These are phyloP conservation scores for Rhinogobio ventralis DNA, from an alignment of 2,797 vertebrate species.

Conservation along the genomic window DNA sequence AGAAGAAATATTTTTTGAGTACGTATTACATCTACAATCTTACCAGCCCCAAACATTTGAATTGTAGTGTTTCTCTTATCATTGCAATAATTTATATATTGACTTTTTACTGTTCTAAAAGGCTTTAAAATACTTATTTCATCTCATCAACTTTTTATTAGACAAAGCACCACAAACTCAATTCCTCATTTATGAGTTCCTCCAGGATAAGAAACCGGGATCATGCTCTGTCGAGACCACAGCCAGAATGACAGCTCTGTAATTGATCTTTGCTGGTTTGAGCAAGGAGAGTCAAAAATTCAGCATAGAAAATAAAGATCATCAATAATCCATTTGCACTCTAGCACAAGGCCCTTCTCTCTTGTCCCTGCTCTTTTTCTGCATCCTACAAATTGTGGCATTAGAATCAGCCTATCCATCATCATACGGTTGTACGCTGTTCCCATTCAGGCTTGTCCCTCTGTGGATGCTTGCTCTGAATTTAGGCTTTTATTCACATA, in stretches of 20 bases:
- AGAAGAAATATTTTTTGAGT: no score
- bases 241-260: slow-evolving; percentile 14
- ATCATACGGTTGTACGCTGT: neutral
- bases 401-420: slow-evolving; percentile 19
- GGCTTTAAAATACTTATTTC: neutral
- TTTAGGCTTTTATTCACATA: neutral
- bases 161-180: neutral
- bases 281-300: slow-evolving; percentile 3
- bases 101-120: neutral
- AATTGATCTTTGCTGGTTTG: slow-evolving; percentile 37
- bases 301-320: slow-evolving; percentile 28
- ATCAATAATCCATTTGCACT: slow-evolving; percentile 49
- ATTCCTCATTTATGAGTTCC: neutral
- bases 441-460: neutral
- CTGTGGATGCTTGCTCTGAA: neutral
- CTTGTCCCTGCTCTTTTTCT: slow-evolving; percentile 24
- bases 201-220: slow-evolving; percentile 6
- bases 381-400: neutral
- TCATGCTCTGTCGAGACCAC: neutral
- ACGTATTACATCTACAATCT: no score
- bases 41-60: neutral
- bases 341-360: slow-evolving; percentile 11
- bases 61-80: neutral
- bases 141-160: slow-evolving; percentile 11
- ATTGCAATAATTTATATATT: neutral